These are phyloP conservation scores for Tillus elongatus DNA, from an alignment of 2,888 invertebrate species.

Conservation along the genomic window DNA sequence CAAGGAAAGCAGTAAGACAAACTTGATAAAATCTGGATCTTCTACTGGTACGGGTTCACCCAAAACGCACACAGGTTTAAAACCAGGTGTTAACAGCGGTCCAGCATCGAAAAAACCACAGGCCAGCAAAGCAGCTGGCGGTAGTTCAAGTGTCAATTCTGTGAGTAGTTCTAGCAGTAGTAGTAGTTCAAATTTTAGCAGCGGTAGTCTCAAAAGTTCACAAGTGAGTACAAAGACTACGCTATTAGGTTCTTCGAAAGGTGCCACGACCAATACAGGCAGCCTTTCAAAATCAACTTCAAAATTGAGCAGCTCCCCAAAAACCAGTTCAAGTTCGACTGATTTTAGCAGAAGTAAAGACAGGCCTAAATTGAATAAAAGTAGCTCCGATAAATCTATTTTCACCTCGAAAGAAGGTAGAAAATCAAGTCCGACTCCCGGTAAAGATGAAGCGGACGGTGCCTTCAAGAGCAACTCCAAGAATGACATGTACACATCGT, in stretches of 20 bases:
- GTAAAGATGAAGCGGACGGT: conserved; percentile 54
- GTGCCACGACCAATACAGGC: conserved; percentile 11
- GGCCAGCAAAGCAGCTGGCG: conserved; percentile 38
- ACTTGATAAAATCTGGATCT: conserved; percentile 20
- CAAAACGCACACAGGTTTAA: conserved; percentile 70
- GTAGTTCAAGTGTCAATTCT: too few species aligned
- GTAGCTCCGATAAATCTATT: conserved; percentile 54
- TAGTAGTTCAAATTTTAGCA: conserved; percentile 33
- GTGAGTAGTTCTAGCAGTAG: conserved; percentile 28
- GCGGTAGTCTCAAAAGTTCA: conserved; percentile 21
- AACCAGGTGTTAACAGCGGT: conserved; percentile 78
- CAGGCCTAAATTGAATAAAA: conserved; percentile 51
- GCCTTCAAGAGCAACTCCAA: conserved; percentile 51
- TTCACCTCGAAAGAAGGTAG: conserved; percentile 52
- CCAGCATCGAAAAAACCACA: conserved; percentile 77
- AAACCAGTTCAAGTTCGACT: conserved; percentile 46
- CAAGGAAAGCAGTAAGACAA: conserved; percentile 53
- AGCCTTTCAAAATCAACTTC: conserved; percentile 15
- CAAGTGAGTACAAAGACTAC: not conserved
- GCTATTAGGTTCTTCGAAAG: conserved; percentile 15
- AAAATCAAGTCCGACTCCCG: conserved; percentile 58
- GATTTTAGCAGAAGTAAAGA: conserved; percentile 56
- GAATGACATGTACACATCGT: conserved; percentile 53
- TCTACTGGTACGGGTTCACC: conserved; percentile 57
- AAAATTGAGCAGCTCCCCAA: conserved; percentile 50